These are phyloP conservation scores for Tragelaphus buxtoni DNA, from an alignment of 2,113 vertebrate genomes.

Conservation along the genomic window DNA sequence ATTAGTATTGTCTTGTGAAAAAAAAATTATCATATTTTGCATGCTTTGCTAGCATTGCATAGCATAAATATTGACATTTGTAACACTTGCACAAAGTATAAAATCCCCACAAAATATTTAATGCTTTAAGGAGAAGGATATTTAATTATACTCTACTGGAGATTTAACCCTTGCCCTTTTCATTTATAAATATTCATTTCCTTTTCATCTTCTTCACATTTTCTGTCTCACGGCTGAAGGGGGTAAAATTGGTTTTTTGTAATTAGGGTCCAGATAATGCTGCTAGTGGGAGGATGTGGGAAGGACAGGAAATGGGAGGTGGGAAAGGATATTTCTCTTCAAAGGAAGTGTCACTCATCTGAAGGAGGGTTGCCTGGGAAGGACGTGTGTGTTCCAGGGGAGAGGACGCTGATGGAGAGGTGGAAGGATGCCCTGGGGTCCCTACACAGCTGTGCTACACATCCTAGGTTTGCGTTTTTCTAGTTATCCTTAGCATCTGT, in stretches of 20 bases:
- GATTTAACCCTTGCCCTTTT: not conserved
- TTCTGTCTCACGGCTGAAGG: not conserved
- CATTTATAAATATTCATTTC: conserved; percentile 46
- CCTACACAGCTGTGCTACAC: rapidly evolving
- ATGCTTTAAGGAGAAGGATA: not conserved
- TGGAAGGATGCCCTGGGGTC: rapidly evolving
- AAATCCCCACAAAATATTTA: not conserved
- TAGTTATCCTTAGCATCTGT: not conserved
- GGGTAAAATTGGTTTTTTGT: not conserved
- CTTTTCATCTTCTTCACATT: not conserved
- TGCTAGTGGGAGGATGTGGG: rapidly evolving
- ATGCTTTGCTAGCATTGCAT: not conserved
- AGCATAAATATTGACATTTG: not conserved
- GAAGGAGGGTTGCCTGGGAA: not conserved
- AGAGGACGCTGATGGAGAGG: rapidly evolving
- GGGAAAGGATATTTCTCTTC: not conserved
- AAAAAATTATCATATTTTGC: not conserved
- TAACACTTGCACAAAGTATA: not conserved
- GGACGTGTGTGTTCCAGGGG: rapidly evolving
- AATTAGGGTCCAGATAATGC: not conserved
- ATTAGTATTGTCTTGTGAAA: not conserved
- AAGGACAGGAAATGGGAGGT: rapidly evolving
- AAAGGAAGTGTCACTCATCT: not conserved
- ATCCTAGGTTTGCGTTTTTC: not conserved
- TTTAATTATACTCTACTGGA: not conserved